These are phyloP conservation scores for Porites lobata DNA, from an alignment of 92 coral and sea anemone genomes.

Conservation along the genomic window DNA sequence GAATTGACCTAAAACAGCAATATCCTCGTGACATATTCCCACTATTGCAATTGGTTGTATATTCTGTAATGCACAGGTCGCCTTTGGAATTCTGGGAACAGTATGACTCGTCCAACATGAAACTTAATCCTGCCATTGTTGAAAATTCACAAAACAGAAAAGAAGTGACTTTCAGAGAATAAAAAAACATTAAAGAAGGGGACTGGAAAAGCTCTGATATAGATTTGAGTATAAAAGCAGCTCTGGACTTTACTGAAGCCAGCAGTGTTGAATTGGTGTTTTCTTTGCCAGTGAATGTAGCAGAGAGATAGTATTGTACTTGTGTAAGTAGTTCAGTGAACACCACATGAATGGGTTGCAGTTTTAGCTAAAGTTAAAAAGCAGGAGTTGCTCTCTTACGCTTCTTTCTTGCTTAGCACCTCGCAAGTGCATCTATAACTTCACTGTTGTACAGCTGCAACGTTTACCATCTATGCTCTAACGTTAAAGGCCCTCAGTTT, in stretches of 20 bases:
- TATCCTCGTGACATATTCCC: background rate
- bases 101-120: constrained; percentile 73
- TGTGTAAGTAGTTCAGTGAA: too few species aligned
- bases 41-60: too few species aligned
- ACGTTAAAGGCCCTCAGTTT: too few species aligned
- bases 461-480: too few species aligned
- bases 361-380: too few species aligned
- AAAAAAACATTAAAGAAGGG: constrained; percentile 28
- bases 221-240: constrained; percentile 38
- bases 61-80: constrained; percentile 44
- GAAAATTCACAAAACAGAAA: constrained; percentile 40
- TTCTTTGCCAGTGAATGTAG: constrained; percentile 19
- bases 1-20: background rate
- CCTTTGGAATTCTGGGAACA: constrained; percentile 71
- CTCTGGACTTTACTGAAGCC: constrained; percentile 66
- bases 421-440: too few species aligned
- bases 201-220: constrained; percentile 61
- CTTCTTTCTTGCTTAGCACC: too few species aligned
- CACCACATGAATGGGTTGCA: too few species aligned
- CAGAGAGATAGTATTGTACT: background rate
- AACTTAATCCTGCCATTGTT: constrained; percentile 59
- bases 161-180: constrained; percentile 46
- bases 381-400: too few species aligned
- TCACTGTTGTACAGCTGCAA: too few species aligned
- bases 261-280: constrained; percentile 25